Evolutionary conservation across 2,797 vertebrate species (phyloP), one percentile per base, ranked within the genome.

Genomic region (Poeciliopsis paucimaculata): DNA sequence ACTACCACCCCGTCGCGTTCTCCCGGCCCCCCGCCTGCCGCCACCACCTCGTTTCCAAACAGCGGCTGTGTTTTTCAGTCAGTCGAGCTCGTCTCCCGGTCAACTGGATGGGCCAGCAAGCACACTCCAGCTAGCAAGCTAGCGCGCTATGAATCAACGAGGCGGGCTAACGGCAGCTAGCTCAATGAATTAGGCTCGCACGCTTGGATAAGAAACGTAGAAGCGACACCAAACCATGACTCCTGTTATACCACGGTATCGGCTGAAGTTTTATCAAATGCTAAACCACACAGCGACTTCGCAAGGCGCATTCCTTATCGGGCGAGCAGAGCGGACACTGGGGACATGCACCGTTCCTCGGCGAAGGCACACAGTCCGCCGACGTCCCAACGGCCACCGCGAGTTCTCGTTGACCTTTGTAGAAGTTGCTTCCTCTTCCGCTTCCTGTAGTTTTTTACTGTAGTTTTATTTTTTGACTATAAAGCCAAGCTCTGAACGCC

Each of bases 281-380:
- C 82, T 72, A 86, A 79, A 73, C 45, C 81, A 74, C 88, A 87
- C 83, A 82, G 45, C 80, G 77, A 87, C 49, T 84, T 88, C 66
- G 84, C 73, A 88, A 88, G 86, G 79, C 79, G 90, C 94, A 95
- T 94, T 96, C 94, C 94, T 90, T 81, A 86, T 91, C 91, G 90
- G 90, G 89, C 94, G 90, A 96, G 91, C 93, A 91, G 90, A 94
- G 94, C 95, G 95, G 95, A 96, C 96, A 96, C 95, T 95, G 94
- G 95, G 95, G 95, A 96, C 96, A 96, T 95, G 94, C 94, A 96
- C 86, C 94, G 93, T 85, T 91, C 90, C 90, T 91, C 84, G 82
- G 94, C 92, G 83, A 87, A 94, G 91, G 88, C 91, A 92, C 91
- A 94, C 94, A 93, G 92, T 94, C 94, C 95, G 88, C 95, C 94